These are phyloP conservation scores for Sebastes cheni DNA, from an alignment of 2,797 vertebrate species.

Conservation along the genomic window DNA sequence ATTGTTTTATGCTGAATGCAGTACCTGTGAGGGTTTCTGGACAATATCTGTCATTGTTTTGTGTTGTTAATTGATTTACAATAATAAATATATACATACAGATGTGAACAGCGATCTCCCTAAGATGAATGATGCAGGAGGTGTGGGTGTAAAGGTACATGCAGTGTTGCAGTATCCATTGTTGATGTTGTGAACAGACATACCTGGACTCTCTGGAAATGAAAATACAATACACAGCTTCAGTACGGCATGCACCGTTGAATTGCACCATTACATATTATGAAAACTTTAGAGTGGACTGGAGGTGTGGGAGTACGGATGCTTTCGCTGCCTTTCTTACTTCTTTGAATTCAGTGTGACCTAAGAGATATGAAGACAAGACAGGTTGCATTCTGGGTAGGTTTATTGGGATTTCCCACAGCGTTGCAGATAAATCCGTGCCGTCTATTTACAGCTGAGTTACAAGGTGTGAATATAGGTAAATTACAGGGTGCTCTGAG, in stretches of 20 bases:
- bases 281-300: not conserved
- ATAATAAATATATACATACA: no score
- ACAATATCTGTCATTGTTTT: no score
- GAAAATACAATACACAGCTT: not conserved
- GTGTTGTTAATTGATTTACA: no score
- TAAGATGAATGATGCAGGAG: not conserved
- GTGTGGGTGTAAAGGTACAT: not conserved
- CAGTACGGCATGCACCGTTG: not conserved
- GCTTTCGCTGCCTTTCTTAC: not conserved
- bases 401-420: not conserved
- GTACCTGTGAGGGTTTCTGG: no score
- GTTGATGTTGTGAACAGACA: not conserved
- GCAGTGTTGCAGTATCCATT: not conserved
- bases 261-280: not conserved
- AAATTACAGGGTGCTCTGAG: constrained; percentile 36
- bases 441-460: constrained; percentile 17
- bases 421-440: not conserved
- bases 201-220: not conserved
- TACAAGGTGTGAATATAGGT: not conserved
- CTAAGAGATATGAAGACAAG: not conserved
- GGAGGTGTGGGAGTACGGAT: not conserved
- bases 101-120: no score
- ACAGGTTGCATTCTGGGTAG: not conserved
- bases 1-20: no score
- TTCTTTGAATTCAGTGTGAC: not conserved